phyloP scores from a whole-genome alignment of 2,113 vertebrate genomes.

The Amblyornis subalaris region DNA sequence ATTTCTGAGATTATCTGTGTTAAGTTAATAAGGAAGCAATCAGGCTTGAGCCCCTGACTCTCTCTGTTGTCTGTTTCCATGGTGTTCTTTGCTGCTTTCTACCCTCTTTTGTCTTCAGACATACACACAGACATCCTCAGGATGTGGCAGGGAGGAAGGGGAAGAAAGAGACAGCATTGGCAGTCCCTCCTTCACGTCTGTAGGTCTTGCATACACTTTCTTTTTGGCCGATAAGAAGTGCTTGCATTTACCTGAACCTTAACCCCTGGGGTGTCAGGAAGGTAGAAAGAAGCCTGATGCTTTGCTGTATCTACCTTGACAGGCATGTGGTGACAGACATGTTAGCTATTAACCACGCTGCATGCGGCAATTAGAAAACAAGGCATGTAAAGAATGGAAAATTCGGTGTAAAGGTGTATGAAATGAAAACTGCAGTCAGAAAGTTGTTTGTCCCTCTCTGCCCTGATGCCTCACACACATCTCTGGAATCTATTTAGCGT shows the following conservation, averaged over 20 bases:
- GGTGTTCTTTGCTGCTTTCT: neutral
- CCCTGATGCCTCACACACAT: accelerated
- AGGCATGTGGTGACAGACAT: neutral
- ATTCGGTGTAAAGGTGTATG: neutral
- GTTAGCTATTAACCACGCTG: neutral
- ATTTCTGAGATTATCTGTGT: neutral
- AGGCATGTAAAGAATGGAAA: neutral
- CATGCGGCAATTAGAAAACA: neutral
- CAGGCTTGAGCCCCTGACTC: neutral
- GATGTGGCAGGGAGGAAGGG: neutral
- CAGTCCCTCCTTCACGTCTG: neutral
- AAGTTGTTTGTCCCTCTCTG: neutral
- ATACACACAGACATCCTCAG: accelerated
- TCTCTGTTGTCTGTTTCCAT: neutral
- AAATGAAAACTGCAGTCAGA: neutral
- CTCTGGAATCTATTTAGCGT: neutral
- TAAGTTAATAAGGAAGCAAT: neutral
- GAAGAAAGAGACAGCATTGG: neutral
- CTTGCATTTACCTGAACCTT: neutral
- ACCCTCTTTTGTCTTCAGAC: neutral
- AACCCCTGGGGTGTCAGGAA: neutral
- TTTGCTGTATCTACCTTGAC: neutral
- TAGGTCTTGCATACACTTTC: neutral
- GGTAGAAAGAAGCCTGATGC: neutral
- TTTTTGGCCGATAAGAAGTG: neutral